Evolutionary conservation across 2,113 vertebrate genomes (phyloP).

Genomic region (Nanorana parkeri): DNA sequence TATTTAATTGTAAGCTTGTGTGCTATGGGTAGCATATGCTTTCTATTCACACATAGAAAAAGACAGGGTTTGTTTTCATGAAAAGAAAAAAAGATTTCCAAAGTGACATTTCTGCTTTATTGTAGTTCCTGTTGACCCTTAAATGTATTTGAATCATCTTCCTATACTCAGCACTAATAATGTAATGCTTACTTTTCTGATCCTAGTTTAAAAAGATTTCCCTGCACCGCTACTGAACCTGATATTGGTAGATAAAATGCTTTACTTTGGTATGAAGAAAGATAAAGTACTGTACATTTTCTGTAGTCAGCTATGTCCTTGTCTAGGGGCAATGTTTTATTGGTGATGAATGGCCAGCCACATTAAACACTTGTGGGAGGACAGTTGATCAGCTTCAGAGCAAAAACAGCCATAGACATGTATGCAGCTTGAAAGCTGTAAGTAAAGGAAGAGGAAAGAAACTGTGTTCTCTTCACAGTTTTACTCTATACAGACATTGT

Average conservation of each 20-base stretch:
- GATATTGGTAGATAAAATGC: constrained; percentile 52
- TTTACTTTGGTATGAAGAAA: constrained; percentile 50
- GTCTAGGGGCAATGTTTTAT: constrained; percentile 57
- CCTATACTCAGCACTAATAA: constrained; percentile 39
- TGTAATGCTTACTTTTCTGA: constrained; percentile 29
- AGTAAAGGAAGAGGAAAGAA: constrained; percentile 15
- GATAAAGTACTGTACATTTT: constrained; percentile 56
- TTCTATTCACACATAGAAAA: too few relatives aligned
- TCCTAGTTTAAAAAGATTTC: constrained; percentile 36
- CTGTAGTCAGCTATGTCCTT: constrained; percentile 57
- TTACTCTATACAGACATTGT: not conserved
- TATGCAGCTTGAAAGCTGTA: constrained; percentile 40
- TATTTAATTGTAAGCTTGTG: too few relatives aligned
- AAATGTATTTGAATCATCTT: constrained; percentile 48
- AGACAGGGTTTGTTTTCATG: too few relatives aligned
- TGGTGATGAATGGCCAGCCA: constrained; percentile 55
- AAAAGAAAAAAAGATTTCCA: not conserved
- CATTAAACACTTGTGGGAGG: constrained; percentile 56
- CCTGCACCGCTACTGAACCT: constrained; percentile 17
- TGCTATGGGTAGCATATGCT: too few relatives aligned
- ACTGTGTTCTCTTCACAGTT: constrained; percentile 9
- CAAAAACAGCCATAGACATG: constrained; percentile 50
- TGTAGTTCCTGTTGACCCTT: constrained; percentile 25
- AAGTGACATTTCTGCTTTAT: constrained; percentile 17
- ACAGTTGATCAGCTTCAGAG: constrained; percentile 56